Conservation (phyloP, 2,888 invertebrate genomes). For the Sinohyriopsis cumingii region DNA sequence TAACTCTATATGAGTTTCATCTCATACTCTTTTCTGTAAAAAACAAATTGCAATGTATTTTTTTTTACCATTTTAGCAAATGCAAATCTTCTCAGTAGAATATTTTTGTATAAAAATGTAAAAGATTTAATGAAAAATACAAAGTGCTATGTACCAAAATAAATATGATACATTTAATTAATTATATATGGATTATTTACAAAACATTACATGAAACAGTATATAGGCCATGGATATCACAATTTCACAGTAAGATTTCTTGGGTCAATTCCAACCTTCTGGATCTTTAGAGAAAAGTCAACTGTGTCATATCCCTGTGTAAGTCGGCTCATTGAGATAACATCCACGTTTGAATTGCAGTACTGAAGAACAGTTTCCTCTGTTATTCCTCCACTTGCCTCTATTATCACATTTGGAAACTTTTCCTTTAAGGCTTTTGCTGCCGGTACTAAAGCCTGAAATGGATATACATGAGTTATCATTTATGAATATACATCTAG, state of each 20-base stretch:
- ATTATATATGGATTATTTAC: no score
- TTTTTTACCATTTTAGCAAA: no score
- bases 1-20: slow-evolving; percentile 1
- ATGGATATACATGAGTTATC: slow-evolving; percentile 7
- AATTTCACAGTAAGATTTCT: slow-evolving; percentile 44
- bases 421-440: slow-evolving; percentile 63
- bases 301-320: slow-evolving; percentile 72
- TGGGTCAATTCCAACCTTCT: slow-evolving; percentile 61
- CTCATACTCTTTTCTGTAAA: no score
- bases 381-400: slow-evolving; percentile 72
- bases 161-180: neutral
- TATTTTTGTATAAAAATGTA: no score
- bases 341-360: slow-evolving; percentile 66
- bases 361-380: slow-evolving; percentile 63
- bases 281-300: slow-evolving; percentile 72
- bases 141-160: neutral
- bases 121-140: no score
- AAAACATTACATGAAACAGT: no score
- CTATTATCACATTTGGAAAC: slow-evolving; percentile 67
- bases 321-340: slow-evolving; percentile 71
- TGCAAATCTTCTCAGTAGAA: no score
- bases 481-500: neutral
- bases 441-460: slow-evolving; percentile 60
- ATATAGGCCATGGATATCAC: no score
- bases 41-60: no score